A percentile compares a stretch with the other conserved stretches of the same genome.
These are phyloP conservation scores for Polyommatus icarus DNA, from an alignment of 2,888 invertebrate species.

Conservation along the genomic window DNA sequence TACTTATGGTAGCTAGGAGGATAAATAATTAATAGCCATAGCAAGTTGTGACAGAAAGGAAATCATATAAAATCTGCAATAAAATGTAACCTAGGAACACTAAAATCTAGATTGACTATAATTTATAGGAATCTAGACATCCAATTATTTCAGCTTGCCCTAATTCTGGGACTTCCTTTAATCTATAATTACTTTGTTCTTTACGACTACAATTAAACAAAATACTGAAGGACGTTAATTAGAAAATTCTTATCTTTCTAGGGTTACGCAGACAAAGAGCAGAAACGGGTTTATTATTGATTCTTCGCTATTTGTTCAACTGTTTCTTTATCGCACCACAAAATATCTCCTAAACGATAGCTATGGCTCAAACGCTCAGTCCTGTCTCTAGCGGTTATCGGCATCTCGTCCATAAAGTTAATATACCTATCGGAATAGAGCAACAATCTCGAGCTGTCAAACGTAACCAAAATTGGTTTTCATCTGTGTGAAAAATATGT, in stretches of 20 bases:
- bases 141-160: constrained; percentile 36
- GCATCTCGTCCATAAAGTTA: too few species aligned
- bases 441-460: too few species aligned
- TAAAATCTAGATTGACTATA: not conserved
- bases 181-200: constrained; percentile 32
- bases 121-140: constrained; percentile 20
- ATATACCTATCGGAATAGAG: too few species aligned
- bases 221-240: constrained; percentile 12
- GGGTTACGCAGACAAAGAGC: not conserved
- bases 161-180: constrained; percentile 29
- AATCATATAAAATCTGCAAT: not conserved
- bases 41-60: not conserved
- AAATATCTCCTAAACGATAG: too few species aligned
- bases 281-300: not conserved
- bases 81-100: not conserved
- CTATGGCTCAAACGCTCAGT: too few species aligned
- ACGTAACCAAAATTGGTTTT: too few species aligned
- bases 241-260: constrained; percentile 20
- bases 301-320: too few species aligned
- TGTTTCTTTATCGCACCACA: too few species aligned
- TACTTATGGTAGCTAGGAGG: too few species aligned
- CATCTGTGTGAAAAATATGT: too few species aligned
- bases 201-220: constrained; percentile 30
- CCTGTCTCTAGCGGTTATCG: too few species aligned
- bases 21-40: too few species aligned